Evolutionary conservation across 37 sponge, comb jelly and placozoan species (phyloP).

Genomic region (Haliclona indistincta): DNA sequence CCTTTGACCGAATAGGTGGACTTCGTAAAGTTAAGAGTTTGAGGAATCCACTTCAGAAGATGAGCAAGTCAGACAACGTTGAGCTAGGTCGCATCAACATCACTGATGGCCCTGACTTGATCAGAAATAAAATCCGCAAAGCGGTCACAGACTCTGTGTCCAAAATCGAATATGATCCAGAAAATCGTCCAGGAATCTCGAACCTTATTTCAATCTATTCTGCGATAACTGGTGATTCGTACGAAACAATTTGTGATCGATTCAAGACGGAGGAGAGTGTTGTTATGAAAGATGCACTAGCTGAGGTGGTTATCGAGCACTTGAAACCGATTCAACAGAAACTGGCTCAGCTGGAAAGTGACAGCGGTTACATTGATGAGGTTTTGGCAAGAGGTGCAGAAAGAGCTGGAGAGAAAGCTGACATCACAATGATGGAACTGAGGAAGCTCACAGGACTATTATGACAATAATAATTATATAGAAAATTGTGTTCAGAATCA

Average conservation of each 20-base stretch:
- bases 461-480: too few species aligned
- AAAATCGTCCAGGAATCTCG: slow-evolving; percentile 71
- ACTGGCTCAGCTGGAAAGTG: slow-evolving; percentile 21
- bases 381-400: slow-evolving; percentile 57
- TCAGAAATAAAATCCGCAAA: slow-evolving; percentile 62
- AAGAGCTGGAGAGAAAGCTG: slow-evolving; percentile 55
- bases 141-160: slow-evolving; percentile 77
- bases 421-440: slow-evolving; percentile 10
- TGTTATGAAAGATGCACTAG: slow-evolving; percentile 57
- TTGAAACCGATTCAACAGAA: slow-evolving; percentile 51
- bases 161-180: slow-evolving; percentile 63
- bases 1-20: slow-evolving; percentile 11
- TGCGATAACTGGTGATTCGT: slow-evolving; percentile 24
- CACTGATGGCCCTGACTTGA: slow-evolving; percentile 70
- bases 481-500: too few species aligned
- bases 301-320: slow-evolving; percentile 44
- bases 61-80: slow-evolving; percentile 89
- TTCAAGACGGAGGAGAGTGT: slow-evolving; percentile 66
- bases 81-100: slow-evolving; percentile 64
- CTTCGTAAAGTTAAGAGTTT: slow-evolving; percentile 76
- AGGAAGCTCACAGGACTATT: slow-evolving; percentile 41
- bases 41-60: slow-evolving; percentile 77
- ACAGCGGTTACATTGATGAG: slow-evolving; percentile 37
- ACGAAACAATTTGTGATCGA: slow-evolving; percentile 38
- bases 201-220: slow-evolving; percentile 77